A percentile compares a stretch with the other conserved stretches of the same genome.
These are phyloP conservation scores for Embidobia sp. DNA, from an alignment of 2,888 invertebrate genomes.

Conservation along the genomic window DNA sequence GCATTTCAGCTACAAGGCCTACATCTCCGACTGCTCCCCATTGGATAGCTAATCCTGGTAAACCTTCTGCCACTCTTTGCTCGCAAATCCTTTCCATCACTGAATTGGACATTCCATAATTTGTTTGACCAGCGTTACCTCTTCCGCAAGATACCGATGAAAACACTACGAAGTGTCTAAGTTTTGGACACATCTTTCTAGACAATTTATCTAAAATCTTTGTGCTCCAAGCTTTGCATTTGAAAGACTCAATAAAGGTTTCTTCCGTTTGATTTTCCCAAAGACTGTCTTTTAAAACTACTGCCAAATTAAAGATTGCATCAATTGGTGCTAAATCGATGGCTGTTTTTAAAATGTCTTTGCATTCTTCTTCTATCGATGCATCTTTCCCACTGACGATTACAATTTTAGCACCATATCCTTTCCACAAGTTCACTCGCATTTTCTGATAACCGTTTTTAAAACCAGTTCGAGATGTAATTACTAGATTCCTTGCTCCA, in stretches of 20 bases:
- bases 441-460: constrained; percentile 91
- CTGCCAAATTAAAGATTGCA: constrained; percentile 86
- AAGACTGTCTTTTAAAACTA: constrained; percentile 83
- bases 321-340: constrained; percentile 83
- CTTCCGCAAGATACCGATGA: constrained; percentile 86
- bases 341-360: constrained; percentile 85
- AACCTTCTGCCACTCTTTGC: constrained; percentile 75
- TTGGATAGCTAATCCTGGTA: constrained; percentile 61
- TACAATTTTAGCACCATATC: constrained; percentile 86
- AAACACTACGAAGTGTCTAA: constrained; percentile 85
- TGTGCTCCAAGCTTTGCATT: constrained; percentile 82
- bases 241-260: constrained; percentile 82
- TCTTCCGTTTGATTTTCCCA: constrained; percentile 83
- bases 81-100: constrained; percentile 85
- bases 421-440: constrained; percentile 86
- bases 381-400: constrained; percentile 88
- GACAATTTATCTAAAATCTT: constrained; percentile 61
- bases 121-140: constrained; percentile 86
- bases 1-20: constrained; percentile 90
- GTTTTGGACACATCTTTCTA: constrained; percentile 61
- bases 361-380: constrained; percentile 87
- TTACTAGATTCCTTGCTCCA: constrained; percentile 89
- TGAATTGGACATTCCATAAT: constrained; percentile 84
- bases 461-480: constrained; percentile 91
- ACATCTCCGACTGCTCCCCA: constrained; percentile 78